Evolutionary conservation across 2,797 vertebrate genomes (phyloP).

Genomic region (Oreochromis mossambicus): DNA sequence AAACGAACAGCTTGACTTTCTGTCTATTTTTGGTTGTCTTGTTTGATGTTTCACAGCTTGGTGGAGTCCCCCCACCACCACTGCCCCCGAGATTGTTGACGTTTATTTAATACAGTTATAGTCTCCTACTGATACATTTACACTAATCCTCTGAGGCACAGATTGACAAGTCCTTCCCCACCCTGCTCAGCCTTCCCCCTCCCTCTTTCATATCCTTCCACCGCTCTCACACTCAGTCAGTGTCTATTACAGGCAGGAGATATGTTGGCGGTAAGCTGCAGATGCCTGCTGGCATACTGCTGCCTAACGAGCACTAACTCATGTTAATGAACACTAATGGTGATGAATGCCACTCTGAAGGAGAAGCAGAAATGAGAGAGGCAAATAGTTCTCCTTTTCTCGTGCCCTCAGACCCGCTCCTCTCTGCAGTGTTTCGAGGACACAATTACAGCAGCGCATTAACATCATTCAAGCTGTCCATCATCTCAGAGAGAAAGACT

Average conservation of each 20-base stretch:
- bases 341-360: conserved; percentile 49
- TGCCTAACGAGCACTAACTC: conserved; percentile 54
- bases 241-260: conserved; percentile 11
- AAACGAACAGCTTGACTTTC: background rate
- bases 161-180: background rate
- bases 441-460: conserved; percentile 4
- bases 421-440: background rate
- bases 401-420: background rate
- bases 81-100: background rate
- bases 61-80: background rate
- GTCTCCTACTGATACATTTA: background rate
- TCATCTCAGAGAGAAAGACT: background rate
- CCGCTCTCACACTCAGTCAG: background rate
- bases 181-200: background rate
- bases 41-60: background rate
- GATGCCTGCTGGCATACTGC: conserved; percentile 43
- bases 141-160: background rate
- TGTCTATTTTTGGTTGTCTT: background rate
- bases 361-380: conserved; percentile 22
- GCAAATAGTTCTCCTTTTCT: conserved; percentile 14
- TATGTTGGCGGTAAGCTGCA: conserved; percentile 17
- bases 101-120: background rate
- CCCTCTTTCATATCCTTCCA: background rate
- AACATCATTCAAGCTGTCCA: background rate
- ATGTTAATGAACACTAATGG: conserved; percentile 63